These are phyloP conservation scores for Hypomesus transpacificus DNA, from an alignment of 2,113 vertebrate species.

Conservation along the genomic window DNA sequence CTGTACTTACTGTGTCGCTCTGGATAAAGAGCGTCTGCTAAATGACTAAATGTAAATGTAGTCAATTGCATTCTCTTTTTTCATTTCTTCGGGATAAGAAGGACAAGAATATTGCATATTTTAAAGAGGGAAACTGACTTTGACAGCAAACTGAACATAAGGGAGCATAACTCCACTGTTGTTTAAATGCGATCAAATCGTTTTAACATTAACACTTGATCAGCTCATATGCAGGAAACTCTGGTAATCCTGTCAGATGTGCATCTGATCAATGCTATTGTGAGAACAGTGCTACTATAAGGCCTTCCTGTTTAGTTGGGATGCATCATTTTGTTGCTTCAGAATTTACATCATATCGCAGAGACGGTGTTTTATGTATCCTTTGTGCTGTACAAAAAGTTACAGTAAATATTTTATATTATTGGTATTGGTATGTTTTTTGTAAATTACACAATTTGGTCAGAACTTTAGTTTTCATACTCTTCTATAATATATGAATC, in stretches of 20 bases:
- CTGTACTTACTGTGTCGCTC: too few species aligned
- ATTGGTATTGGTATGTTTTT: conserved; percentile 19
- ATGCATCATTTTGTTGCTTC: conserved; percentile 9
- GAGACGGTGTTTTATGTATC: background rate
- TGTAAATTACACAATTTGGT: conserved; percentile 21
- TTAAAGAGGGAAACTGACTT: background rate
- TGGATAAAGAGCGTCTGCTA: too few species aligned
- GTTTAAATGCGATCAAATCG: background rate
- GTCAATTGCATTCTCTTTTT: too few species aligned
- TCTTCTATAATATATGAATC: background rate
- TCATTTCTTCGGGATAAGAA: conserved; percentile 28
- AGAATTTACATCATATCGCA: conserved; percentile 22
- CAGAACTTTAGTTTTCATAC: background rate
- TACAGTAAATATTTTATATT: background rate
- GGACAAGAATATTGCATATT: conserved; percentile 16
- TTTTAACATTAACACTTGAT: too few species aligned
- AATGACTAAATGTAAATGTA: too few species aligned
- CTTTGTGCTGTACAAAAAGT: conserved; percentile 31
- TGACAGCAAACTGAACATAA: conserved; percentile 19
- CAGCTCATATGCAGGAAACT: background rate
- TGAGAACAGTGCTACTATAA: conserved; percentile 10
- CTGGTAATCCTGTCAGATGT: conserved; percentile 13
- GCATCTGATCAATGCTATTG: conserved; percentile 12
- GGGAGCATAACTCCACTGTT: conserved; percentile 14
- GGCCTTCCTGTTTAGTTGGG: conserved; percentile 23